Evolutionary conservation across 2,113 vertebrate genomes (phyloP).

Genomic region (Pardalotus punctatus): DNA sequence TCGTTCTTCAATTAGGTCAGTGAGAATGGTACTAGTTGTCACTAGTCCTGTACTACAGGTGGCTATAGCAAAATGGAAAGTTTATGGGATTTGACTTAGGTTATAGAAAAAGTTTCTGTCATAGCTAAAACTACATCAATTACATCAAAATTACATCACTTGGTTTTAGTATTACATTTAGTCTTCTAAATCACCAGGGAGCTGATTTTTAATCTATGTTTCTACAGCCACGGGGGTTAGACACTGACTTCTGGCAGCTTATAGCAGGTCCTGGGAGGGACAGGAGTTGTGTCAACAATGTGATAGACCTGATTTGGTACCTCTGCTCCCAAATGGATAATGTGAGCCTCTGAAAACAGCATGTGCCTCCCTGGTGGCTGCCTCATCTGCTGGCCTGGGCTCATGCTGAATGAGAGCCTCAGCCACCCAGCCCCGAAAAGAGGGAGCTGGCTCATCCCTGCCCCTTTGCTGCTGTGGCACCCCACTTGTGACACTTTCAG

Average conservation of each 20-base stretch:
- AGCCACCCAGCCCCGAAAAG: neutral
- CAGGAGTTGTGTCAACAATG: neutral
- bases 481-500: neutral
- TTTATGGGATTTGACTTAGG: neutral
- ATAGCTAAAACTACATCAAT: neutral
- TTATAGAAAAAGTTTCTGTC: neutral
- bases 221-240: neutral
- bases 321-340: neutral
- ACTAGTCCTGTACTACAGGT: neutral
- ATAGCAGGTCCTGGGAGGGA: neutral
- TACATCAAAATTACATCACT: too few relatives aligned
- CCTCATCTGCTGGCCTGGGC: neutral
- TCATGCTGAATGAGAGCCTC: neutral
- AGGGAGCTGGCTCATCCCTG: neutral
- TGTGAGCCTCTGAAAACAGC: neutral
- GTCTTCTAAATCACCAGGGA: neutral
- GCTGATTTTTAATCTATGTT: neutral
- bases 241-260: neutral
- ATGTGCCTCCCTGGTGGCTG: rapidly evolving
- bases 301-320: neutral
- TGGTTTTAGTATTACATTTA: neutral
- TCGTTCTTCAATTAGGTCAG: neutral
- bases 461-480: neutral
- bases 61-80: neutral
- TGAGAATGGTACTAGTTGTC: neutral